Base-by-base conservation (phyloP, 2,113 vertebrate genomes). In the Peromyscus leucopus region DNA sequence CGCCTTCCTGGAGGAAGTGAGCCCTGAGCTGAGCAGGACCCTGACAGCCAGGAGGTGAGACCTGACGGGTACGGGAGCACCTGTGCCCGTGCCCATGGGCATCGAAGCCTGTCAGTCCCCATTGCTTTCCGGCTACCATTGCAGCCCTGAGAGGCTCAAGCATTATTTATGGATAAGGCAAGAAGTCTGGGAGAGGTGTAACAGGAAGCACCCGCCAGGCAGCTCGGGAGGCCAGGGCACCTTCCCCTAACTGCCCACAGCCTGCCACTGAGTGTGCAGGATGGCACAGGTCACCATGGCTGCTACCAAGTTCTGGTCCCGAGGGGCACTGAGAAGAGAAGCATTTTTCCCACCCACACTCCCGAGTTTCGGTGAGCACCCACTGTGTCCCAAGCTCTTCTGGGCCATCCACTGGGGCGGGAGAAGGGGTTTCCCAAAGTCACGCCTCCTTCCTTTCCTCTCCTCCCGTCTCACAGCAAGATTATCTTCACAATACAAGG, bases 361-460 rank as follows among this genome's bases (percentile, higher is more conserved):
- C 0, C 5, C 26, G 4, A 1, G 75, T 3, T 48, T 76, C 61
- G 26, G 51, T 1, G 31, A n/a, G 5, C 36, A 36, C 28, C 46
- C 11, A 16, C 61, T 5, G 8, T 12, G 6, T 63, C 24, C 55
- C 36, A 42, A 63, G 55, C 46, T 72, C 59, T 75, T 59, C 71
- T 10, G 24, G 42, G 33, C 55, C 42, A 93, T 28, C 15, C 46
- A 55, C n/a, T 4, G 15, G 55, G 22, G 39, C n/a, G 2, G 69
- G 48, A 17, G 21, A 28, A 36, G 22, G 61, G 39, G 48, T 10
- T n/a, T n/a, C 46, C 10, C 0, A 9, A 55, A 63, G 36, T 5
- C 19, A 22, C 39, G 55, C 46, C 36, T 24, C 39, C 46, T 31
- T 16, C 59, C 39, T 31, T 16, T 7, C 39, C 21, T 84, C 71